Percentiles rank a stretch among this genome's conserved stretches.
Conservation (phyloP, 2,888 invertebrate genomes). For the Panzeria rudis region DNA sequence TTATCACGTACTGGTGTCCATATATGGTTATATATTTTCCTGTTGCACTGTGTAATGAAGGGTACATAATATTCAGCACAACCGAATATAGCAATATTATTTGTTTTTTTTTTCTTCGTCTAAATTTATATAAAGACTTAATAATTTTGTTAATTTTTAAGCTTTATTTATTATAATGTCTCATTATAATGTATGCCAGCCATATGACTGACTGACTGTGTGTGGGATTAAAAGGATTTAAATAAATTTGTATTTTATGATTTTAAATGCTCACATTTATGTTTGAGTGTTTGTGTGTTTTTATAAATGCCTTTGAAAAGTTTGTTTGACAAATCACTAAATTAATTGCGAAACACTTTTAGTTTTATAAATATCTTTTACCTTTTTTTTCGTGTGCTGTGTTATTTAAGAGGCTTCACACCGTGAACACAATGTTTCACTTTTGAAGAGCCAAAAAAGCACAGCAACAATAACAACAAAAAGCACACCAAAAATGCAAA, state of each 20-base stretch:
- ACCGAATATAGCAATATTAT: neutral
- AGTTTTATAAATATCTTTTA: constrained; percentile 50
- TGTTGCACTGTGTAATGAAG: neutral
- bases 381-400: neutral
- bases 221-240: constrained; percentile 69
- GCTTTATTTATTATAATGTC: constrained; percentile 62
- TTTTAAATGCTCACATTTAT: constrained; percentile 24
- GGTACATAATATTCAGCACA: neutral
- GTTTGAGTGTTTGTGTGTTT: constrained; percentile 1
- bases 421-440: constrained; percentile 63
- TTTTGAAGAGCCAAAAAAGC: constrained; percentile 32
- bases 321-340: constrained; percentile 74
- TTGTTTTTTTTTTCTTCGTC: constrained; percentile 15
- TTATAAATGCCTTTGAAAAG: constrained; percentile 64
- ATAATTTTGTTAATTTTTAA: constrained; percentile 60
- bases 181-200: constrained; percentile 47
- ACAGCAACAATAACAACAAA: neutral
- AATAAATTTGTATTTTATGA: constrained; percentile 60
- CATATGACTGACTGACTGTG: constrained; percentile 58
- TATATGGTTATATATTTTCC: no score
- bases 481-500: constrained; percentile 8
- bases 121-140: constrained; percentile 36
- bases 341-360: constrained; percentile 75
- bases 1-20: no score
- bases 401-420: constrained; percentile 70